These are phyloP conservation scores for Saguinus midas DNA, from an alignment of 2,113 vertebrate species.

Conservation along the genomic window DNA sequence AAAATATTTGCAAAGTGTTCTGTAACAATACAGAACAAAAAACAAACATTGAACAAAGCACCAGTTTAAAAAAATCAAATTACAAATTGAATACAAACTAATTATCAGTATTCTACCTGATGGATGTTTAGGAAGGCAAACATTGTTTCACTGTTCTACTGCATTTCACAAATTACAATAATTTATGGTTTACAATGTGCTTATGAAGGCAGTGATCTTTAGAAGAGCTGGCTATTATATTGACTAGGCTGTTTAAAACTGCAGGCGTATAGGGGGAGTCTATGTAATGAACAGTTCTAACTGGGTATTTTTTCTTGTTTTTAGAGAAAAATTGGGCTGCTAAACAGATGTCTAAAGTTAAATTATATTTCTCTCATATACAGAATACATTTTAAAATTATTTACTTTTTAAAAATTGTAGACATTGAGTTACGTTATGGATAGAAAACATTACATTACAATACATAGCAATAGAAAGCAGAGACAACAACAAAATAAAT, in stretches of 20 bases:
- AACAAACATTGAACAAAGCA: background rate
- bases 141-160: background rate
- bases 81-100: constrained; percentile 47
- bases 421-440: background rate
- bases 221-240: background rate
- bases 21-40: constrained; percentile 44
- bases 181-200: background rate
- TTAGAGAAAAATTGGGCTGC: background rate
- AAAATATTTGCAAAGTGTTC: constrained; percentile 51
- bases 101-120: constrained; percentile 55
- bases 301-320: background rate
- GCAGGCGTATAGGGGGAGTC: background rate
- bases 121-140: background rate
- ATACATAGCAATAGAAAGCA: background rate
- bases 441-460: background rate
- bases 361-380: constrained; percentile 18
- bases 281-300: constrained; percentile 17
- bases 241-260: background rate
- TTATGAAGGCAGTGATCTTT: constrained; percentile 30
- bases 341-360: constrained; percentile 51
- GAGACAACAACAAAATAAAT: constrained; percentile 4
- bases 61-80: constrained; percentile 37
- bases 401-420: constrained; percentile 39
- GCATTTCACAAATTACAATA: constrained; percentile 37
- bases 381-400: constrained; percentile 31